These are phyloP conservation scores for Pyrgilauda ruficollis DNA, from an alignment of 2,113 vertebrate genomes.

Conservation along the genomic window DNA sequence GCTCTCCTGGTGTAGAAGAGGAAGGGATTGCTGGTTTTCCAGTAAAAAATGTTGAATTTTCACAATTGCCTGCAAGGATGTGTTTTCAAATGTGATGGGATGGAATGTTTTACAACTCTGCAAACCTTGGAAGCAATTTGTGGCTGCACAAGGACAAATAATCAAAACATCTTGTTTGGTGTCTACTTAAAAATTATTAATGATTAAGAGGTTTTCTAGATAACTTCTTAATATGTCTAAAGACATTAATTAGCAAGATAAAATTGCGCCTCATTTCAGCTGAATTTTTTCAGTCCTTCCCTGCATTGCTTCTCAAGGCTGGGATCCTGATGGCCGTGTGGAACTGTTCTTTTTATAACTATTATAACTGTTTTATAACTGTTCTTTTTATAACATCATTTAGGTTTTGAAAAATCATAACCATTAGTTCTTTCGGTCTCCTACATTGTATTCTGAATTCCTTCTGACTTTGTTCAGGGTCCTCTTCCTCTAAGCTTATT, in stretches of 20 bases:
- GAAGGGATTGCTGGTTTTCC: not conserved
- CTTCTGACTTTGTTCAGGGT: not conserved
- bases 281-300: not conserved
- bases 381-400: not conserved
- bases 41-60: not conserved
- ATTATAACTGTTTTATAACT: not conserved
- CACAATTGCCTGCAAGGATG: too few relatives aligned
- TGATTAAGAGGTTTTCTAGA: not conserved
- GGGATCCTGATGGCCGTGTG: not conserved
- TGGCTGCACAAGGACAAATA: not conserved
- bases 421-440: not conserved
- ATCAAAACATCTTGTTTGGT: not conserved
- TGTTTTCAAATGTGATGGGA: too few relatives aligned
- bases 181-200: not conserved
- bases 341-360: not conserved
- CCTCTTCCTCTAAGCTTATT: not conserved
- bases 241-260: not conserved
- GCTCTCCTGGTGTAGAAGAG: rapidly evolving
- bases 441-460: not conserved
- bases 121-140: not conserved
- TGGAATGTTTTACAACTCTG: not conserved
- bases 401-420: not conserved
- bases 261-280: not conserved
- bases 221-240: not conserved
- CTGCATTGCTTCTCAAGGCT: not conserved